These are phyloP conservation scores for Sycophaga agraensis DNA, from an alignment of 1,140 invertebrate genomes.

Conservation along the genomic window DNA sequence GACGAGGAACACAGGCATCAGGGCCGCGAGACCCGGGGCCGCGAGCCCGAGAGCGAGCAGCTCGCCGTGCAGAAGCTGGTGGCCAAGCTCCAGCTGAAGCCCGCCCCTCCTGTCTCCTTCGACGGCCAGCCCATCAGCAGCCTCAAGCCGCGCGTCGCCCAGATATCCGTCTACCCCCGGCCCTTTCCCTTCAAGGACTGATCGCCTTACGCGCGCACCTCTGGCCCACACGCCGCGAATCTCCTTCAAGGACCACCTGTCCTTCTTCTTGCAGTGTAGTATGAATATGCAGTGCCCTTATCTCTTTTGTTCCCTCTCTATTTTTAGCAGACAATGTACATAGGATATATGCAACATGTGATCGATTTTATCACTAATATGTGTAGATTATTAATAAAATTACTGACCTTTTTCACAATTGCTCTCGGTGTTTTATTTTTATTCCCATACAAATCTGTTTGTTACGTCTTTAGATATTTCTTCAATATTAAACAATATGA, in stretches of 20 bases:
- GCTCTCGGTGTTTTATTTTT: too few species aligned
- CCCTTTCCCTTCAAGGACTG: constrained; percentile 52
- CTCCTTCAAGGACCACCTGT: too few species aligned
- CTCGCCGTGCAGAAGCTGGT: constrained; percentile 43
- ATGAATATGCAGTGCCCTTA: too few species aligned
- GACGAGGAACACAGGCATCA: constrained; percentile 36
- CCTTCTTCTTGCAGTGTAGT: too few species aligned
- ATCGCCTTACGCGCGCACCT: background rate
- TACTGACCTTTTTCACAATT: too few species aligned
- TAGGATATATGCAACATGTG: background rate
- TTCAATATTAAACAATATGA: too few species aligned
- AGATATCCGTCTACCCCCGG: constrained; percentile 59
- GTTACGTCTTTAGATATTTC: too few species aligned
- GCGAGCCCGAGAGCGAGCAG: constrained; percentile 36
- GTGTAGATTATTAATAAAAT: background rate
- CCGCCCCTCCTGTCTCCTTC: constrained; percentile 47
- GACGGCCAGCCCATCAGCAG: constrained; percentile 31
- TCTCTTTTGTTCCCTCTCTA: too few species aligned
- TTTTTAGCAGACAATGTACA: too few species aligned
- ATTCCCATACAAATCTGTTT: too few species aligned
- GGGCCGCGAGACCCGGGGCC: background rate
- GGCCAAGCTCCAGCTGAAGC: constrained; percentile 55
- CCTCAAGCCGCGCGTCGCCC: constrained; percentile 51
- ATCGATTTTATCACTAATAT: background rate
- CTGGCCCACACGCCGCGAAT: too few species aligned